phyloP scores from a whole-genome alignment of 2,113 vertebrate genomes.

The Brachyhypopomus occidentalis region DNA sequence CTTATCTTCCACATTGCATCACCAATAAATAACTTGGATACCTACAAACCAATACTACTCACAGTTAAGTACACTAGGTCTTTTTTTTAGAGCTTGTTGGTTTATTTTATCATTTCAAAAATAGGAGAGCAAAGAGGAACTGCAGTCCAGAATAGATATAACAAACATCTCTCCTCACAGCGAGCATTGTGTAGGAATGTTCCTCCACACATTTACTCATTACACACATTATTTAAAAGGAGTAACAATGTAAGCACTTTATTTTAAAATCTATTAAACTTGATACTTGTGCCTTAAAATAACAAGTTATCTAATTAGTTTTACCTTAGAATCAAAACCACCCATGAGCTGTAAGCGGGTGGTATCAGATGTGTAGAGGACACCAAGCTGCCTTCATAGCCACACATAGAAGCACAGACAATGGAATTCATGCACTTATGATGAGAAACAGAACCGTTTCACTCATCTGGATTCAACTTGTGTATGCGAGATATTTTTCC shows the following conservation, averaged over 20 bases:
- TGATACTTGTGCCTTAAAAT: not conserved
- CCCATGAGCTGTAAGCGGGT: not conserved
- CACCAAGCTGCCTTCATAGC: not conserved
- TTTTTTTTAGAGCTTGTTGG: no score
- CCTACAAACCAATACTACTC: no score
- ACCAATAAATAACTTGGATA: no score
- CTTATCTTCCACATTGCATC: no score
- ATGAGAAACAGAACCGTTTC: conserved; percentile 19
- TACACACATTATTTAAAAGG: no score
- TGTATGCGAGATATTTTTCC: not conserved
- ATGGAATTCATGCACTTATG: not conserved
- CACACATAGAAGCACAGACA: not conserved
- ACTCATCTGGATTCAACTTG: not conserved
- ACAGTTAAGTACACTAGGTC: no score
- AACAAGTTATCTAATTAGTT: not conserved
- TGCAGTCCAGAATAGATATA: no score
- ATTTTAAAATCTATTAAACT: not conserved
- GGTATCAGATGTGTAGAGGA: not conserved
- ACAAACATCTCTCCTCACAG: no score
- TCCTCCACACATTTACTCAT: no score
- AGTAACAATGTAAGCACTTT: not conserved
- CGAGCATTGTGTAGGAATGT: no score
- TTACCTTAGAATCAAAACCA: not conserved
- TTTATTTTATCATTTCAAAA: no score
- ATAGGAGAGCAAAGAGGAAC: no score